Base-by-base conservation (phyloP, 2,797 vertebrate species). In the Melanotaenia nigrans region DNA sequence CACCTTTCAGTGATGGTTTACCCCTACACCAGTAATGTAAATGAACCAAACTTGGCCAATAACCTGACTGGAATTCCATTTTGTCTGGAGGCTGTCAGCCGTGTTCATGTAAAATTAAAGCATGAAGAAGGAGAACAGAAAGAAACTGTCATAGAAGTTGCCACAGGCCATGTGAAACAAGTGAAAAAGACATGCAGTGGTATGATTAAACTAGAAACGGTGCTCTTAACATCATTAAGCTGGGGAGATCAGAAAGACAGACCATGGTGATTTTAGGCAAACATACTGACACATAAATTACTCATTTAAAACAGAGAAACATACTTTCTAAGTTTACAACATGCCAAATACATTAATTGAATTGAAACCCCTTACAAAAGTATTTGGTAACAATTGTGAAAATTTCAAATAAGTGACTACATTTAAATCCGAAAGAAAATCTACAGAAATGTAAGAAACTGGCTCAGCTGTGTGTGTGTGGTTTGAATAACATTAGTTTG, bases 41-140 rank as follows among this genome's bases (percentile, higher is more conserved):
- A 55, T 32, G 20, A 30, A 36, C 28, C 45, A 51, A 68, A 66
- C 4, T 40, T 7, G 5, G 24, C 33, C 55, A 30, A 13, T 1
- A 55, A 18, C 24, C 20, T 8, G 12, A n/a, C 36, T 36, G 47
- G 65, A 76, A 73, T 81, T 79, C 0, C 9, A 33, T 45, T 58
- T 78, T 18, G 36, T 74, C 68, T 63, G 53, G 62, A 78, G 32
- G 60, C 61, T 12, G n/a, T 60, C 56, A 76, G 65, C 61, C 58
- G 45, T 61, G 49, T 20, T 32, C 25, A 58, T 18, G 64, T 53
- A 73, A 74, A 62, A 68, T 59, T 54, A 71, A 58, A 54, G 56
- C 53, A 66, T 5, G 14, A 68, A 36, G 20, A 59, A 25, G 6
- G 11, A 63, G 1, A 61, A 24, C 32, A 73, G 51, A 61, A 53